These are phyloP conservation scores for Zaprionus taronus DNA, from an alignment of 1,140 invertebrate species.

Conservation along the genomic window DNA sequence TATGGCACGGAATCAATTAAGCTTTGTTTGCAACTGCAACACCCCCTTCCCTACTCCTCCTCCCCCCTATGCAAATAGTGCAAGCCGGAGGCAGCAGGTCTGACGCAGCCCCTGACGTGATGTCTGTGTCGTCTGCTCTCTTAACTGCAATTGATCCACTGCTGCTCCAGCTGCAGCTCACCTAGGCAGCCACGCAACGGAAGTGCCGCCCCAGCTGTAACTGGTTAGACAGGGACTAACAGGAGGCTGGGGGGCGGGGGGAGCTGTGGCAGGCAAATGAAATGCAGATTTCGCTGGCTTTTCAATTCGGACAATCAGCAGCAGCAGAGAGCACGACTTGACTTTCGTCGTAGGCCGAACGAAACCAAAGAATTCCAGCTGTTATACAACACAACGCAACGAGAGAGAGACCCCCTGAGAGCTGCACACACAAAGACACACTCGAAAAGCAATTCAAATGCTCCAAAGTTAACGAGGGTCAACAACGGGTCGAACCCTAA, in stretches of 20 bases:
- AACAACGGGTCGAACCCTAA: conserved; percentile 27
- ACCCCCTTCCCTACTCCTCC: not conserved
- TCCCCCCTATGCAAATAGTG: conserved; percentile 46
- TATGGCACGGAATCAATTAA: conserved; percentile 73
- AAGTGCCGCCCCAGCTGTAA: conserved; percentile 35
- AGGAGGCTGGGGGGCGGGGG: not conserved
- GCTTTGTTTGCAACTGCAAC: conserved; percentile 24
- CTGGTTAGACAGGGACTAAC: conserved; percentile 9
- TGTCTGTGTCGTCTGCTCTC: conserved; percentile 15
- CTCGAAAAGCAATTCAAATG: conserved; percentile 27
- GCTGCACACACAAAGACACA: not conserved
- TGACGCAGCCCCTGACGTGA: conserved; percentile 39
- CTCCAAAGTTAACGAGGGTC: conserved; percentile 38
- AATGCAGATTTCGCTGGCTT: conserved; percentile 43
- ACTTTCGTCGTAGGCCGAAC: conserved; percentile 3
- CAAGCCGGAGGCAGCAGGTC: conserved; percentile 59
- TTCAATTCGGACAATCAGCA: conserved; percentile 33
- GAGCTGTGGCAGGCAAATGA: conserved; percentile 17
- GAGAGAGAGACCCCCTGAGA: not conserved
- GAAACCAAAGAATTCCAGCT: conserved; percentile 26
- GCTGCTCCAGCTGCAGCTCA: not conserved
- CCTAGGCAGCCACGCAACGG: conserved; percentile 23
- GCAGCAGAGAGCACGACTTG: not conserved
- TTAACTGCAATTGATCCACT: conserved; percentile 30
- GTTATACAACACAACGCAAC: not conserved